phyloP scores from a whole-genome alignment of 2,888 invertebrate genomes.

The Cephus rjabovi region DNA sequence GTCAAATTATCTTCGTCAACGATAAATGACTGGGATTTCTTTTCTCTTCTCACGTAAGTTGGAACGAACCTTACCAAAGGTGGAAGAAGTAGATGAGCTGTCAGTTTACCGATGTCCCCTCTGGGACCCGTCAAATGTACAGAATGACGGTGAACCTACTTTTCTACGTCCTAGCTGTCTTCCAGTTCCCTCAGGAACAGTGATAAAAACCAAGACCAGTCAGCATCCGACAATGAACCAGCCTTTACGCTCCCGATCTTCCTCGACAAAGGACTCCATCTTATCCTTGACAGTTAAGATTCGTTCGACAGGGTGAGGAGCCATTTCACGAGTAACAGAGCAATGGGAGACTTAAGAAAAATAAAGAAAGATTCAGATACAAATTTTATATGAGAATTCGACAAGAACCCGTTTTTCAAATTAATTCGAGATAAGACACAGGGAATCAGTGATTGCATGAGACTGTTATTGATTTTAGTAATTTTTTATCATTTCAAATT shows the following conservation, averaged over 20 bases:
- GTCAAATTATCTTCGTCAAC: not conserved
- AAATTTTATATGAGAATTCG: not conserved
- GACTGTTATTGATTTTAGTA: no score
- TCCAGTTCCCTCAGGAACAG: constrained; percentile 47
- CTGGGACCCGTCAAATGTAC: constrained; percentile 59
- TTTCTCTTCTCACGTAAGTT: not conserved
- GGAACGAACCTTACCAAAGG: constrained; percentile 5
- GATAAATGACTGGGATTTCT: not conserved
- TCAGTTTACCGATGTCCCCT: constrained; percentile 58
- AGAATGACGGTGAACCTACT: constrained; percentile 50
- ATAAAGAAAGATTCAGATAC: not conserved
- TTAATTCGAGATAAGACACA: not conserved
- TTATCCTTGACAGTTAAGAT: not conserved
- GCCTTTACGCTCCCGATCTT: constrained; percentile 32
- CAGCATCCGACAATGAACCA: constrained; percentile 57
- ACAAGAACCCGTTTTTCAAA: not conserved
- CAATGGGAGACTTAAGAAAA: not conserved
- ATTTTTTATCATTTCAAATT: no score
- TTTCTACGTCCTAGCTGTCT: constrained; percentile 45
- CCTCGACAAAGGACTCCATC: constrained; percentile 27
- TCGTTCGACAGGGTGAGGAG: not conserved
- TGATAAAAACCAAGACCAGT: constrained; percentile 60
- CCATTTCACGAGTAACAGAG: not conserved
- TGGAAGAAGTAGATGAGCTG: constrained; percentile 48
- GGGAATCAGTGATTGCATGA: no score